These are phyloP conservation scores for Sebastes oblongus DNA, from an alignment of 2,797 vertebrate species.

Conservation along the genomic window DNA sequence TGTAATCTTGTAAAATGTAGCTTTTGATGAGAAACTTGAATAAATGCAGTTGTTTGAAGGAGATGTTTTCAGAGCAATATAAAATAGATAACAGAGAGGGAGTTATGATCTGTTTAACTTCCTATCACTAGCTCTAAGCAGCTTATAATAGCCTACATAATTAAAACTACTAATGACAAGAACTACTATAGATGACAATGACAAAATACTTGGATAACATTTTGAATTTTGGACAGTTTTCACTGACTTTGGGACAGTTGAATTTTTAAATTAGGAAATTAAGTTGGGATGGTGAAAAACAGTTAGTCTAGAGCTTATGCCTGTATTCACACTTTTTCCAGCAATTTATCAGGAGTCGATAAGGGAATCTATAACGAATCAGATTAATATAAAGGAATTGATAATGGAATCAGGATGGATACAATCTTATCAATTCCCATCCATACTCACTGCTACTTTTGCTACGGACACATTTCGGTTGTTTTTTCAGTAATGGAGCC, in stretches of 20 bases:
- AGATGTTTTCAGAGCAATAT: neutral
- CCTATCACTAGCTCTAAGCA: neutral
- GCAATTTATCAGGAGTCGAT: neutral
- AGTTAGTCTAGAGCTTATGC: too few species aligned
- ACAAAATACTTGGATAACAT: too few species aligned
- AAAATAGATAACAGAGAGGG: accelerated
- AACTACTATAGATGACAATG: neutral
- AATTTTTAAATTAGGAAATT: too few species aligned
- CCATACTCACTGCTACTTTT: neutral
- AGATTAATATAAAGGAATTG: neutral
- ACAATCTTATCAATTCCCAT: neutral
- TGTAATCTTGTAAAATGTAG: neutral
- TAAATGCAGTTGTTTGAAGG: neutral
- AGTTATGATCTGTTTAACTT: neutral
- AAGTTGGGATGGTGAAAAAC: too few species aligned
- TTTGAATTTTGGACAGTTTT: neutral
- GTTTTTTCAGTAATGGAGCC: neutral
- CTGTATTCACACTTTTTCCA: neutral
- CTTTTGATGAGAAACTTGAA: neutral
- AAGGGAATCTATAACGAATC: neutral
- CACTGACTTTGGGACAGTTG: neutral
- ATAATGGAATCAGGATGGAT: neutral
- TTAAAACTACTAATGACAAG: neutral
- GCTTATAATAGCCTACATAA: neutral
- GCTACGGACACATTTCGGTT: neutral